phyloP scores from a whole-genome alignment of 2,888 invertebrate genomes.

The Ctena decussata region DNA sequence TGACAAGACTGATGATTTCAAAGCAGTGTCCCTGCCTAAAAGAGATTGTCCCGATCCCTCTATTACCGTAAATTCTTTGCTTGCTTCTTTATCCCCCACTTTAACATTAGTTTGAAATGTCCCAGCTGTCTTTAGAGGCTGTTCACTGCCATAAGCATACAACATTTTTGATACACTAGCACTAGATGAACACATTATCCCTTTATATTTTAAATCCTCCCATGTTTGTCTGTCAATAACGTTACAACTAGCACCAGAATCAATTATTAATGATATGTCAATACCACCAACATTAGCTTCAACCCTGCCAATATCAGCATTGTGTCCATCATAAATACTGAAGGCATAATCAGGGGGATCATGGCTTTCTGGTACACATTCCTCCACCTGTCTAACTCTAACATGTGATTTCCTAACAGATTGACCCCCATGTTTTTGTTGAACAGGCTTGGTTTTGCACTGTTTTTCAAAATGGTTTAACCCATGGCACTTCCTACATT shows the following conservation, averaged over 20 bases:
- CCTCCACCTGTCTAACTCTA: neutral
- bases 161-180: too few species aligned
- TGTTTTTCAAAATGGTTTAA: constrained; percentile 29
- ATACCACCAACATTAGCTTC: neutral
- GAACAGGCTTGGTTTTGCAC: constrained; percentile 23
- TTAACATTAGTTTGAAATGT: constrained; percentile 27
- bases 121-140: constrained; percentile 30
- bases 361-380: neutral
- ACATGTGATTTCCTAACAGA: too few species aligned
- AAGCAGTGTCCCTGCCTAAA: constrained; percentile 20
- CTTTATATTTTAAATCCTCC: neutral
- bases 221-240: neutral
- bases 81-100: neutral
- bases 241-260: constrained; percentile 16
- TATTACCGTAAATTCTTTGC: constrained; percentile 25
- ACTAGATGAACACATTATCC: neutral
- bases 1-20: constrained; percentile 9
- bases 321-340: neutral
- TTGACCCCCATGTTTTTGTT: neutral
- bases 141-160: constrained; percentile 32
- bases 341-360: neutral
- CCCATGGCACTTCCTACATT: constrained; percentile 29
- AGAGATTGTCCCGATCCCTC: constrained; percentile 17
- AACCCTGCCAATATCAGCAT: neutral
- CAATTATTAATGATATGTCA: neutral